A percentile compares a stretch with the other conserved stretches of the same genome.
phyloP scores from a whole-genome alignment of 2,797 vertebrate species.

The Botia almorhae region DNA sequence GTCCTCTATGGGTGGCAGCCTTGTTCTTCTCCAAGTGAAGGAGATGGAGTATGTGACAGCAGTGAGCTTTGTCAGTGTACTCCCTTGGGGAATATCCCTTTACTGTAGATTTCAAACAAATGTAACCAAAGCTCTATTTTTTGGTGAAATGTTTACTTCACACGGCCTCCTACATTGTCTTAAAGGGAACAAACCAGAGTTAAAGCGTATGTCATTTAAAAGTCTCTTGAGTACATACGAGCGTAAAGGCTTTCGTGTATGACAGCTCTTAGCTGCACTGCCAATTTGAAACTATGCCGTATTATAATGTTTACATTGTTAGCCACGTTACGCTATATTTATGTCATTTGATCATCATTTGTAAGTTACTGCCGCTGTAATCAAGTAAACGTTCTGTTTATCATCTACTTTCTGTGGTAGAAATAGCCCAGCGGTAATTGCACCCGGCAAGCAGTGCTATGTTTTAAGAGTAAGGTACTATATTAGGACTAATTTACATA shows the following conservation, averaged over 20 bases:
- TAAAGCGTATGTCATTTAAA: background rate
- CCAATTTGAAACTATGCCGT: too few species aligned
- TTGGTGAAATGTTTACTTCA: slow-evolving; percentile 27
- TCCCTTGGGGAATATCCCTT: slow-evolving; percentile 37
- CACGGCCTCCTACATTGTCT: slow-evolving; percentile 11
- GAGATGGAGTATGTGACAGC: slow-evolving; percentile 28
- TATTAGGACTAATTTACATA: background rate
- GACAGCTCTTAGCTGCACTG: background rate
- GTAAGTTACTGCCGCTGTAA: background rate
- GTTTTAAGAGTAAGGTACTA: background rate
- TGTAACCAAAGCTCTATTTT: slow-evolving; percentile 40
- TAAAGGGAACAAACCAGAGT: background rate
- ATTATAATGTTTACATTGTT: too few species aligned
- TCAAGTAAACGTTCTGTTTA: too few species aligned
- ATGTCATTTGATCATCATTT: background rate
- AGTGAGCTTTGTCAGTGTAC: slow-evolving; percentile 30
- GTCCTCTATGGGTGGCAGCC: slow-evolving; percentile 47
- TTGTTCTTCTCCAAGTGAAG: slow-evolving; percentile 31
- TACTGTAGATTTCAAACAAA: slow-evolving; percentile 35
- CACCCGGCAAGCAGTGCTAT: too few species aligned
- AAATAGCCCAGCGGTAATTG: too few species aligned
- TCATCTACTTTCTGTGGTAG: too few species aligned
- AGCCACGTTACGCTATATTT: too few species aligned
- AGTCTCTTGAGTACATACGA: background rate
- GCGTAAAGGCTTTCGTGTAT: background rate